Percentiles rank a stretch among this genome's conserved stretches.
These are phyloP conservation scores for Eonycteris spelaea DNA, from an alignment of 2,113 vertebrate genomes.

Conservation along the genomic window DNA sequence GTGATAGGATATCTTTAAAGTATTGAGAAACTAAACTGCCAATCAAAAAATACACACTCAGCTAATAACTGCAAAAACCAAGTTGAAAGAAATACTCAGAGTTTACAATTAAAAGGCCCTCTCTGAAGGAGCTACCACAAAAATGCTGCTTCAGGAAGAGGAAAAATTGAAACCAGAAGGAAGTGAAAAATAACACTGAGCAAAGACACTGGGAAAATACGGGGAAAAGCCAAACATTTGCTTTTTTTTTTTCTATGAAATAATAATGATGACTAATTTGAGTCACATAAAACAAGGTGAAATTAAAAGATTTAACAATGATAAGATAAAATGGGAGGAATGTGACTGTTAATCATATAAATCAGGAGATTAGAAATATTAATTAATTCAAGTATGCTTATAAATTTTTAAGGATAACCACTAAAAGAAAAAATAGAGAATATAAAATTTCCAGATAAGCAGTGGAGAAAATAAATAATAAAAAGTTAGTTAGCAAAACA, in stretches of 20 bases:
- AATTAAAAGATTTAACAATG: slow-evolving; percentile 23
- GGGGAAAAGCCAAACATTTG: neutral
- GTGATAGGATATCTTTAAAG: neutral
- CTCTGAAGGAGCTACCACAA: neutral
- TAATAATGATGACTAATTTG: neutral
- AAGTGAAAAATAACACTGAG: neutral
- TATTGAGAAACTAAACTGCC: neutral
- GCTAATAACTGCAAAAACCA: neutral
- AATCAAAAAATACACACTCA: neutral
- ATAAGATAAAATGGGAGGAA: neutral
- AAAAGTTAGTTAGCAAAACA: neutral
- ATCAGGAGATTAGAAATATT: neutral
- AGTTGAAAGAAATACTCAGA: neutral
- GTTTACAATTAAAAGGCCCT: neutral
- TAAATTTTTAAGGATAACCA: neutral
- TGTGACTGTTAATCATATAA: neutral
- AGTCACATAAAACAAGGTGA: neutral
- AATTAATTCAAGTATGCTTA: neutral
- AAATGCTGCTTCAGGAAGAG: neutral
- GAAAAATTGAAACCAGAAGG: neutral
- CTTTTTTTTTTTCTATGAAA: neutral
- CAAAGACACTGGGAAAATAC: neutral
- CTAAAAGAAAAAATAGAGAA: neutral
- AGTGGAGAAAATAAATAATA: neutral
- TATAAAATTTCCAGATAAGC: slow-evolving; percentile 34